A percentile compares a stretch with the other conserved stretches of the same genome.
Conservation (phyloP, 2,797 vertebrate species). For the Siniperca obscura region DNA sequence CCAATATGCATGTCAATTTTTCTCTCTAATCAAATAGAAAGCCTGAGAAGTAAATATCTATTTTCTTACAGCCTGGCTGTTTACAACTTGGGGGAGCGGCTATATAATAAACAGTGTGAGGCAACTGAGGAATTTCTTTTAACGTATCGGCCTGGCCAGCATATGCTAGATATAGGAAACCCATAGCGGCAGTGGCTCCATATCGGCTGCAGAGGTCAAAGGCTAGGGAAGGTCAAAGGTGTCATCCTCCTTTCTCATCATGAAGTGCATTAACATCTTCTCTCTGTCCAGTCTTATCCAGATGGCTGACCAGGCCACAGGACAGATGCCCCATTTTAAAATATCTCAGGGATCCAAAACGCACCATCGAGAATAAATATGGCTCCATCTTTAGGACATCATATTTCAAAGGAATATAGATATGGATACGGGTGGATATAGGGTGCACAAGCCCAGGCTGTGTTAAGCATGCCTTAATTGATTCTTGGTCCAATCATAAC, state of each 20-base stretch:
- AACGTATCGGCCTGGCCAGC: slow-evolving; percentile 79
- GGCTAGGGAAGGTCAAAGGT: slow-evolving; percentile 88
- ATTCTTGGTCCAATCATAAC: slow-evolving; percentile 58
- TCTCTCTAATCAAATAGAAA: slow-evolving; percentile 83
- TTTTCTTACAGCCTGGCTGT: slow-evolving; percentile 76
- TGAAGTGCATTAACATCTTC: slow-evolving; percentile 88
- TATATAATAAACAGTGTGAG: slow-evolving; percentile 81
- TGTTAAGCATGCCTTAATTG: slow-evolving; percentile 61
- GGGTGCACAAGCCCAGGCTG: slow-evolving; percentile 24
- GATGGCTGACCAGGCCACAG: slow-evolving; percentile 79
- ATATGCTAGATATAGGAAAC: slow-evolving; percentile 88
- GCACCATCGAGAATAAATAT: slow-evolving; percentile 83
- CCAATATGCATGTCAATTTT: slow-evolving; percentile 75
- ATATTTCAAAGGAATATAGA: slow-evolving; percentile 85
- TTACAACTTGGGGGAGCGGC: slow-evolving; percentile 74
- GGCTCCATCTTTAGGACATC: slow-evolving; percentile 83
- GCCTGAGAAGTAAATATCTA: slow-evolving; percentile 83
- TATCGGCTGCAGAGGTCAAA: slow-evolving; percentile 85
- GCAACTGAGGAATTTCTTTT: slow-evolving; percentile 84
- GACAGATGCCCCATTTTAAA: slow-evolving; percentile 82
- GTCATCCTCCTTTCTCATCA: slow-evolving; percentile 86
- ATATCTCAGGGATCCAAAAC: slow-evolving; percentile 79
- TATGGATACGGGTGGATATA: slow-evolving; percentile 55
- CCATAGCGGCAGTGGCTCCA: slow-evolving; percentile 81
- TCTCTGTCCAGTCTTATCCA: slow-evolving; percentile 80